These are phyloP conservation scores for Zalophus californianus DNA, from an alignment of 2,797 vertebrate genomes.

Conservation along the genomic window DNA sequence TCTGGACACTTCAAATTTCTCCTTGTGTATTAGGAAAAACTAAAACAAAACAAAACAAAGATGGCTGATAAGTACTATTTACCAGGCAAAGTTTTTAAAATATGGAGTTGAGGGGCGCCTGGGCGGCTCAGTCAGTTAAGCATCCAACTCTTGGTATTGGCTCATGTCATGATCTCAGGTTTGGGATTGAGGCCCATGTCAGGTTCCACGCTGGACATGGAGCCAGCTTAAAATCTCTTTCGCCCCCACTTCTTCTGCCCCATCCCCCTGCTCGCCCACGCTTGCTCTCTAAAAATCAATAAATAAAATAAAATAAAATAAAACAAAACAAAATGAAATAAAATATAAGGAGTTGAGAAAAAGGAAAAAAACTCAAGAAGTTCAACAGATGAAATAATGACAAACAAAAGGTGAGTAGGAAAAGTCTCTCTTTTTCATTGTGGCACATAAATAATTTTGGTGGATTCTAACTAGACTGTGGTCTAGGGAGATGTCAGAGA, in stretches of 20 bases:
- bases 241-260: not conserved
- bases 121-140: not conserved
- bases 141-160: not conserved
- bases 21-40: not conserved
- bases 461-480: not conserved
- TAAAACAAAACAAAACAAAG: not conserved
- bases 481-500: not conserved
- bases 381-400: constrained; percentile 15
- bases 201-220: not conserved
- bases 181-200: not conserved
- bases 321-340: not conserved
- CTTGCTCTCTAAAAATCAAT: not conserved
- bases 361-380: not conserved
- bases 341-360: not conserved
- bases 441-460: not conserved
- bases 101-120: not conserved
- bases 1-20: not conserved
- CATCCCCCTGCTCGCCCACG: not conserved
- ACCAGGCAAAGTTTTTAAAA: not conserved
- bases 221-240: not conserved
- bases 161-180: not conserved
- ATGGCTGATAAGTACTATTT: not conserved
- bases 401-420: not conserved
- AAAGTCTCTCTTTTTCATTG: not conserved
- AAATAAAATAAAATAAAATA: not conserved